Base-by-base conservation (phyloP, 1,140 invertebrate genomes). In the Halotydeus destructor region DNA sequence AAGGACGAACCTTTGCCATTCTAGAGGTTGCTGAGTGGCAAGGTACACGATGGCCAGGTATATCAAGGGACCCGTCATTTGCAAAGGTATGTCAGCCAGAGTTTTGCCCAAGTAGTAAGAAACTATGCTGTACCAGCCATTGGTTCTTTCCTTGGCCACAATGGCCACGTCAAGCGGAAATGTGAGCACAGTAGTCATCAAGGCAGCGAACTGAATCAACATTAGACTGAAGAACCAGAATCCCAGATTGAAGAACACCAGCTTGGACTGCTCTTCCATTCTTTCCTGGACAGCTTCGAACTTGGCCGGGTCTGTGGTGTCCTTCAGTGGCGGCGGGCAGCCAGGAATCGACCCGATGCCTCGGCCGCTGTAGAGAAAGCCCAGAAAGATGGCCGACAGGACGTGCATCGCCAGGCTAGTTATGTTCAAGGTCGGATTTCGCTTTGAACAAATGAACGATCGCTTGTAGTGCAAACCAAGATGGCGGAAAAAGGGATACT, bases 151-250 rank as follows among this genome's bases (percentile, higher is more conserved):
- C 57, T 83, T 31, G 28, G 85, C 74, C 64, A 93, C 86, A 19
- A 35, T 28, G 14, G 21, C 16, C 35, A 44, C 16, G 43, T 41
- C 38, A 43, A 50, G 74, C 79, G 82, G 67, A 91, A 86, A 93
- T 50, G 86, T 91, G 47, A 94, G 69, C 54, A 93, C 85, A n/a
- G 85, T 93, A 43, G 85, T 82, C 82, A 91, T 93, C 72, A 93
- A 82, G 6, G 86, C 81, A 23, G 84, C 85, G 55, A 93, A 93
- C 73, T 89, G 91, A 34, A 88, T 75, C 61, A 94, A 94, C 58
- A 94, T 72, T 43, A 89, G 75, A 45, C 78, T 85, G 60, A 93
- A 93, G 63, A 93, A 94, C 34, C 93, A 70, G 57, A 81, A 89
- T 18, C 83, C 85, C 18, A 82, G 74, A 57, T 94, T 94, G n/a